Base-by-base conservation (phyloP, 2,797 vertebrate species). In the Eurystomus glaucurus region DNA sequence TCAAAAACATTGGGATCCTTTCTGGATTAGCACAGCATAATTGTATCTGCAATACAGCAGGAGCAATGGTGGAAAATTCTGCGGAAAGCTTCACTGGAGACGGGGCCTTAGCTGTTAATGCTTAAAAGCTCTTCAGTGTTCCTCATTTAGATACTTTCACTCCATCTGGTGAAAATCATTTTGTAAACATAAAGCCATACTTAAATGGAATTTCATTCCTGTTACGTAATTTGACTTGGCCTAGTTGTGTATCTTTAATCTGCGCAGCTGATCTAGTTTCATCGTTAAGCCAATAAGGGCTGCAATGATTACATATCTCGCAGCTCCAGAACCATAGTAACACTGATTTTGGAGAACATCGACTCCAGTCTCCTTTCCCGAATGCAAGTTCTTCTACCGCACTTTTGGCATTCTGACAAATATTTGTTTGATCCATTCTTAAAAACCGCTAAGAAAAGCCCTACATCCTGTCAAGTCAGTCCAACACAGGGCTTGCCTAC, bases 231-330 rank as follows among this genome's bases (percentile, higher is more conserved):
- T 84, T 85, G 10, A 48, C 90, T 93, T 66, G 57, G 80, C 95
- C 93, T 86, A 93, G 78, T 90, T 97, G 81, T 0, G 22, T 26
- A 79, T 22, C 57, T 94, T 84, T 96, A 96, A 97, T 96, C 93
- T 71, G 58, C 28, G 45, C 65, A 90, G 75, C 20, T 66, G 68
- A 92, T 89, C 83, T 35, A 93, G 60, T 71, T 94, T 57, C 46
- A 51, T 37, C 6, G 10, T 29, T 45, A 86, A 93, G 8, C 85
- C 93, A 96, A 3, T n/a, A 46, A 94, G 45, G 60, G 78, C 70
- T 62, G 77, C 74, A 48, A 37, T 14, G 60, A 85, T 87, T 28
- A 55, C 48, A 33, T 21, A 61, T 60, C 93, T 77, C 1, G 0
- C 43, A 54, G 48, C 28, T 64, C 35, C 54, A 79, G 66, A 79